phyloP scores from a whole-genome alignment of 2,113 vertebrate species.

The Corydoras maculifer region DNA sequence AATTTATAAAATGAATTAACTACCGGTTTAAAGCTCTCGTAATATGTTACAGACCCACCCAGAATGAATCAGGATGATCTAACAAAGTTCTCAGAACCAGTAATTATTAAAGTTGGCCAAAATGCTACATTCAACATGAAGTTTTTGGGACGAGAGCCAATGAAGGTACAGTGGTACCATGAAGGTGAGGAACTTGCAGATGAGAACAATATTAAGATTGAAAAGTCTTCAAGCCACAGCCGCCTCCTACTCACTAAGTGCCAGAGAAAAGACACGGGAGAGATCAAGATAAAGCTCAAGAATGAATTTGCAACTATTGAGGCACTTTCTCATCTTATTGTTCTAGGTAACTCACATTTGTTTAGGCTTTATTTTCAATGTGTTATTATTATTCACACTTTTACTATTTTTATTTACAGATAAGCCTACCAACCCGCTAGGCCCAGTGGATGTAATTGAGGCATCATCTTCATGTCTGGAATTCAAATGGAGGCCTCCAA shows the following conservation, averaged over 20 bases:
- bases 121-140: constrained; percentile 65
- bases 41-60: constrained; percentile 67
- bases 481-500: constrained; percentile 73
- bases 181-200: constrained; percentile 68
- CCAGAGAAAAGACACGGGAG: constrained; percentile 68
- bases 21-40: too few relatives aligned
- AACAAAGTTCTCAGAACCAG: constrained; percentile 63
- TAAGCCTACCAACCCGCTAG: constrained; percentile 72
- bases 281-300: constrained; percentile 76
- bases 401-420: constrained; percentile 49
- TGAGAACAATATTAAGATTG: constrained; percentile 58
- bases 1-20: too few relatives aligned
- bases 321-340: constrained; percentile 64
- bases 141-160: constrained; percentile 71
- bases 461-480: constrained; percentile 58
- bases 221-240: constrained; percentile 60
- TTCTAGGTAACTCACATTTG: constrained; percentile 65
- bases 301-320: constrained; percentile 72
- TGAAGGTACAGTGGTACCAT: constrained; percentile 73
- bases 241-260: constrained; percentile 67
- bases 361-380: background rate
- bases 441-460: constrained; percentile 72
- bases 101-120: constrained; percentile 70
- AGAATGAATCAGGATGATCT: constrained; percentile 66
- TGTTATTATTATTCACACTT: background rate